These are phyloP conservation scores for Hypanus sabinus DNA, from an alignment of 2,113 vertebrate species.

Conservation along the genomic window DNA sequence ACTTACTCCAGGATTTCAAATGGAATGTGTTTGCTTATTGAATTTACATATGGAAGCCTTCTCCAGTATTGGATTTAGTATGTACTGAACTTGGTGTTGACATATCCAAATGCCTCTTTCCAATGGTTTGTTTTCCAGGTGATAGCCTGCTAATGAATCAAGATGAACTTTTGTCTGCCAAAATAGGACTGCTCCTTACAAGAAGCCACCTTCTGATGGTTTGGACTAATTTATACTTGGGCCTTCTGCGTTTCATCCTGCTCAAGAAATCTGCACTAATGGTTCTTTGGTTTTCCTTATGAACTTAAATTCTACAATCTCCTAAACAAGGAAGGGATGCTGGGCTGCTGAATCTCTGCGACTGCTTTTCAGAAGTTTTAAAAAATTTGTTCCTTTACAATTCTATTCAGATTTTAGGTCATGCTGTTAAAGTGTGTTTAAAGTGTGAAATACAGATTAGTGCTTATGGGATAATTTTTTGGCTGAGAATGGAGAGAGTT, in stretches of 20 bases:
- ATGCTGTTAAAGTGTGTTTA: not conserved
- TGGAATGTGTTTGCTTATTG: not conserved
- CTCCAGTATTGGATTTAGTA: not conserved
- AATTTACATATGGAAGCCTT: not conserved
- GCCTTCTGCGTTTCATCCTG: not conserved
- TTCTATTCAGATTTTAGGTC: not conserved
- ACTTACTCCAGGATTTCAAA: too few relatives aligned
- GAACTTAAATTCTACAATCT: not conserved
- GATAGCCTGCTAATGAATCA: not conserved
- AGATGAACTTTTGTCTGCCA: not conserved
- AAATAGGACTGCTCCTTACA: not conserved
- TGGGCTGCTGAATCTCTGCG: not conserved
- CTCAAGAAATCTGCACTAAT: not conserved
- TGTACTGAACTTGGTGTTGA: not conserved
- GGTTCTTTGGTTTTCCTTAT: not conserved
- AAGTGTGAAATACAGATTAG: not conserved
- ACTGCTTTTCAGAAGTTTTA: not conserved
- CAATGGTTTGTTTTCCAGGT: not conserved
- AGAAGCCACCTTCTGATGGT: not conserved
- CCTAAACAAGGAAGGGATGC: not conserved
- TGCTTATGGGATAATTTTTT: not conserved
- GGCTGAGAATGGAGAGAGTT: not conserved
- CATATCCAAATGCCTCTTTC: not conserved
- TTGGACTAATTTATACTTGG: slow-evolving; percentile 13
- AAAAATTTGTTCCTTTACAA: not conserved